Evolutionary conservation across 2,113 vertebrate species (phyloP).

Genomic region (Nesogale talazaci): DNA sequence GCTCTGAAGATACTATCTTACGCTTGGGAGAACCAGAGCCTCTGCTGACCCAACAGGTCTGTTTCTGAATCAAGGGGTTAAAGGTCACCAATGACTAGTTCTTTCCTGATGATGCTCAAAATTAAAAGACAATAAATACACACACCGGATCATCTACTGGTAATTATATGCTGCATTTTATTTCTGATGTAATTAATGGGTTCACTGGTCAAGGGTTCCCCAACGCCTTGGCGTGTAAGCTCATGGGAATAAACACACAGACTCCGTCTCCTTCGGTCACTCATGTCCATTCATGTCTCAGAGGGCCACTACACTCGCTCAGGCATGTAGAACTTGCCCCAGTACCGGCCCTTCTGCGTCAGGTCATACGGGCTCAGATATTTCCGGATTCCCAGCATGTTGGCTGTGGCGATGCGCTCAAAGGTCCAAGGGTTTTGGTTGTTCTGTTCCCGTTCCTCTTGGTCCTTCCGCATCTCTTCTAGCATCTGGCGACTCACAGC

Average conservation of each 20-base stretch:
- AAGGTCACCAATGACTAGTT: conserved; percentile 15
- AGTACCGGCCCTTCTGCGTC: conserved; percentile 88
- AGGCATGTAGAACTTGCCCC: conserved; percentile 92
- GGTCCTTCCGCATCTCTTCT: conserved; percentile 78
- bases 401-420: conserved; percentile 86
- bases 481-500: conserved; percentile 90
- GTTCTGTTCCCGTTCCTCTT: conserved; percentile 84
- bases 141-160: not conserved
- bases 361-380: conserved; percentile 93
- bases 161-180: not conserved
- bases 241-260: not conserved
- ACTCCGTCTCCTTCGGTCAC: too few species aligned
- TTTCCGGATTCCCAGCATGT: conserved; percentile 95
- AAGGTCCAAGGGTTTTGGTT: conserved; percentile 99
- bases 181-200: not conserved
- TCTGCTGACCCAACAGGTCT: not conserved
- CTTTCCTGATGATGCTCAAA: not conserved
- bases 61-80: not conserved
- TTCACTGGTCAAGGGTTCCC: not conserved
- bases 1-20: not conserved
- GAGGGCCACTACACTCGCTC: conserved; percentile 86
- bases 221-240: not conserved
- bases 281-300: too few species aligned
- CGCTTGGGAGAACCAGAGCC: not conserved
- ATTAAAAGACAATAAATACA: not conserved